Percentiles rank a stretch among this genome's conserved stretches.
phyloP scores from a whole-genome alignment of 23 tunicate species.

The Trididemnum clinides region DNA sequence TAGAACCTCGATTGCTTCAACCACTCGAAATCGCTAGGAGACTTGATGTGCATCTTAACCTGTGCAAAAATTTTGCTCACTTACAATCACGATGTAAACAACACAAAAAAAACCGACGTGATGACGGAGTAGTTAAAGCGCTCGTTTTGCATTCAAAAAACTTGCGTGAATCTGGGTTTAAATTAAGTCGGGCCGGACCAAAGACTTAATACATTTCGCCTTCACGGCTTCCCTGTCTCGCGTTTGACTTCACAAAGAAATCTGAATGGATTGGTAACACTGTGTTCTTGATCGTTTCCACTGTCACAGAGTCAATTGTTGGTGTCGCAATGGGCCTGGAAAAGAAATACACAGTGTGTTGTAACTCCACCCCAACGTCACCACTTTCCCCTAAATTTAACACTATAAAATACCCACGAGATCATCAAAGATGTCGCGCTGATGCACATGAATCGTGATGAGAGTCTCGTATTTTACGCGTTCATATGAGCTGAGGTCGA shows the following conservation, averaged over 20 bases:
- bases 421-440: conserved; percentile 85
- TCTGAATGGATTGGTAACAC: no score
- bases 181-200: not conserved
- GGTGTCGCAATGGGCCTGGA: no score
- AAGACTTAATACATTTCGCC: no score
- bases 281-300: no score
- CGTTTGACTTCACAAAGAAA: no score
- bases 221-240: no score
- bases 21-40: conserved; percentile 87
- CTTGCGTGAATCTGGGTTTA: no score
- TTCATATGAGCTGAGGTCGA: conserved; percentile 60
- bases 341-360: no score
- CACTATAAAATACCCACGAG: no score
- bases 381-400: no score
- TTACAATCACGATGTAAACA: not conserved
- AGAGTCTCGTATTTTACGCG: conserved; percentile 80
- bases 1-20: conserved; percentile 83
- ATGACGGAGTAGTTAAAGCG: not conserved
- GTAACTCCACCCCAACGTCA: no score
- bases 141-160: not conserved
- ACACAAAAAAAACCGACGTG: not conserved
- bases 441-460: conserved; percentile 90
- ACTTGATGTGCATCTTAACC: conserved; percentile 72
- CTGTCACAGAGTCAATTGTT: no score
- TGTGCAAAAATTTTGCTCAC: not conserved